Evolutionary conservation across 2,113 vertebrate species (phyloP).

Genomic region (Seriola aureovittata): DNA sequence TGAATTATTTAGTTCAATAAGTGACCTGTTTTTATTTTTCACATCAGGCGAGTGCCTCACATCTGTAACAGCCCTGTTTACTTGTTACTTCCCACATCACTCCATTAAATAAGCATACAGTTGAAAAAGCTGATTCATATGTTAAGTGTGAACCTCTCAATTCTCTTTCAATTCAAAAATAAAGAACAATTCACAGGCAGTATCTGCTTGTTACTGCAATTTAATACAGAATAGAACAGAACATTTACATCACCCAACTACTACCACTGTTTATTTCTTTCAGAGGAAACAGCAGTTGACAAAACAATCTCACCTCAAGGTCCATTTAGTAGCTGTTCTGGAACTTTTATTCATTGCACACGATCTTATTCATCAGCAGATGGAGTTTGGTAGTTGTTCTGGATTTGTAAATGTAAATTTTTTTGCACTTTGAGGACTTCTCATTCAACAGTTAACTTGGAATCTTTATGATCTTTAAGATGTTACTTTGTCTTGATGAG

Average conservation of each 20-base stretch:
- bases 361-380: background rate
- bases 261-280: background rate
- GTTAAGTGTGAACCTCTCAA: background rate
- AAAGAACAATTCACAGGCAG: too few species aligned
- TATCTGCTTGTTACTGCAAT: background rate
- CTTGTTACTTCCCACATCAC: background rate
- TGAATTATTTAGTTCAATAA: background rate
- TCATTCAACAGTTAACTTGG: too few species aligned
- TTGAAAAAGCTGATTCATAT: background rate
- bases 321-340: background rate
- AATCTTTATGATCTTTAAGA: background rate
- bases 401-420: background rate
- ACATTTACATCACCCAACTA: background rate
- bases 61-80: background rate
- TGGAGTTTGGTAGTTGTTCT: background rate
- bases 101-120: background rate
- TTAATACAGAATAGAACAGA: background rate
- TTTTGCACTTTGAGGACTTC: background rate
- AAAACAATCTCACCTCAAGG: background rate
- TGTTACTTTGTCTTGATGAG: background rate
- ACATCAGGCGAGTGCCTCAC: background rate
- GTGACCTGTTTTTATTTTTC: background rate
- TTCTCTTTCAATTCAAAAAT: background rate
- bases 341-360: background rate
- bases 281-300: too few species aligned